Evolutionary conservation across 2,797 vertebrate species (phyloP).

Genomic region (Amphiprion clarkii): DNA sequence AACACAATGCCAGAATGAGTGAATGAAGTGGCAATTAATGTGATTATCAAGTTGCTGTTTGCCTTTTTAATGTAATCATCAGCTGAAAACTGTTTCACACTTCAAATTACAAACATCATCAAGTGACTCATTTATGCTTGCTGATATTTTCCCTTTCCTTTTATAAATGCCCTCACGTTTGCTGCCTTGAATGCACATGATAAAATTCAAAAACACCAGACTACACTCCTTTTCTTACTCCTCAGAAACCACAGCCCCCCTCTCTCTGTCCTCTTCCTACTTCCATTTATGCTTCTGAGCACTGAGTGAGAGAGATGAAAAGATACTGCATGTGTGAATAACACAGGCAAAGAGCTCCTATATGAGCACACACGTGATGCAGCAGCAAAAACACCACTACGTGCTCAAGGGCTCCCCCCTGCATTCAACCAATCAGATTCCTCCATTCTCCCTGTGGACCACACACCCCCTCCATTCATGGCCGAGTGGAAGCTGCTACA

Average conservation of each 20-base stretch:
- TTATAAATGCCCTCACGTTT: constrained; percentile 19
- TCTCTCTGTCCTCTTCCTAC: background rate
- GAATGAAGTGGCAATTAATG: background rate
- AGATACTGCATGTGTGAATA: constrained; percentile 46
- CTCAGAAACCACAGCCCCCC: constrained; percentile 8
- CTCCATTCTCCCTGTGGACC: background rate
- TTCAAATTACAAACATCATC: too few species aligned
- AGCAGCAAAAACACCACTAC: constrained; percentile 30
- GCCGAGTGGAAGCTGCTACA: constrained; percentile 55
- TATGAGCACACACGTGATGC: constrained; percentile 25
- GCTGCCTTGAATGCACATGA: constrained; percentile 13
- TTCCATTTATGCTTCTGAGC: constrained; percentile 44
- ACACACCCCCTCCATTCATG: constrained; percentile 60
- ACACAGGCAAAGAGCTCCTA: constrained; percentile 10
- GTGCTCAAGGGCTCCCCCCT: constrained; percentile 7
- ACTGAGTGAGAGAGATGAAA: constrained; percentile 46
- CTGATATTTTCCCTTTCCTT: background rate
- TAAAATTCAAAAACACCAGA: constrained; percentile 33
- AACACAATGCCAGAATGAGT: background rate
- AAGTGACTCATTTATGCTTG: background rate
- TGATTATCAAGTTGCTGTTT: background rate
- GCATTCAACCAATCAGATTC: constrained; percentile 59
- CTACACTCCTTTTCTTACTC: constrained; percentile 18
- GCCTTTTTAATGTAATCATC: background rate
- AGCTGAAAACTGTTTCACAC: background rate